Conservation (phyloP, 2,113 vertebrate species). For the Phainopepla nitens region DNA sequence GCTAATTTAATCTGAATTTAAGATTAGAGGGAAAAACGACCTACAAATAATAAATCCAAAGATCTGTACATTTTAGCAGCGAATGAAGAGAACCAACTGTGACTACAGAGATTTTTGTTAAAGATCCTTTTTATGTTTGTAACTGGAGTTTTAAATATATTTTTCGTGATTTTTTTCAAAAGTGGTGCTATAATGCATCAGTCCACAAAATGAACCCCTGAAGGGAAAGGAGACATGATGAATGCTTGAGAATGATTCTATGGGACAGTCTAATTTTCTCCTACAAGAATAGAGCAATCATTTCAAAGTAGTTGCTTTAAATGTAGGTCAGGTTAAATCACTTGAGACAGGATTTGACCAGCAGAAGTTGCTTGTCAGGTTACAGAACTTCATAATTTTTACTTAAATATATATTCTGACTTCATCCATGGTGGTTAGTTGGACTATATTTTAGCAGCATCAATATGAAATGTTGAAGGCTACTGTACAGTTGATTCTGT, state of each 20-base stretch:
- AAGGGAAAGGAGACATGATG: neutral
- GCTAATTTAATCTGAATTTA: conserved; percentile 24
- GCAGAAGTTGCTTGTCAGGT: neutral
- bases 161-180: neutral
- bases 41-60: neutral
- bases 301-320: neutral
- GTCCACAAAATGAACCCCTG: neutral
- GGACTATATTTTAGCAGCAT: neutral
- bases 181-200: neutral
- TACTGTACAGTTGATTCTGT: neutral
- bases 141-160: neutral
- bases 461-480: neutral
- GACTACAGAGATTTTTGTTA: neutral
- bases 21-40: neutral
- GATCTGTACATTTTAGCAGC: neutral
- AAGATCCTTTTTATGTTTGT: neutral
- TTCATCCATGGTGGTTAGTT: neutral
- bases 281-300: neutral
- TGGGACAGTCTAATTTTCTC: neutral
- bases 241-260: neutral
- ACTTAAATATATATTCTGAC: neutral
- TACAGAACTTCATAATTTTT: neutral
- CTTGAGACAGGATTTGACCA: neutral
- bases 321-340: neutral
- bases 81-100: neutral